Evolutionary conservation across 1,140 invertebrate genomes (phyloP).

Genomic region (Alviniconcha marisindica): DNA sequence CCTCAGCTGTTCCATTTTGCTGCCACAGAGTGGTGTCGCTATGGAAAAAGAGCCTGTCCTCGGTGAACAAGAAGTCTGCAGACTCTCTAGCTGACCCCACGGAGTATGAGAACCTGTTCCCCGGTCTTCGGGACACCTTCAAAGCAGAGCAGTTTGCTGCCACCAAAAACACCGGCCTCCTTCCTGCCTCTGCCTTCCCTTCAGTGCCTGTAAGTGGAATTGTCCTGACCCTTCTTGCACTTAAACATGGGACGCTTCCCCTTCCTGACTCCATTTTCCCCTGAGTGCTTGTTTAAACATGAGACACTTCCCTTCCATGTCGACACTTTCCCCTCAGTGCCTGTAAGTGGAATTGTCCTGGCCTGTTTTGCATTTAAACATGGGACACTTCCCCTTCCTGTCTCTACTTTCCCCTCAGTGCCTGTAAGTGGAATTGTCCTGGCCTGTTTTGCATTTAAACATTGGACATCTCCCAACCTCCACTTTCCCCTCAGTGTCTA

Average conservation of each 20-base stretch:
- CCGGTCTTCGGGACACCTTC: conserved; percentile 86
- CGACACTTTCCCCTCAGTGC: conserved; percentile 64
- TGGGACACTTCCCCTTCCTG: conserved; percentile 68
- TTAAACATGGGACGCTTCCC: no score
- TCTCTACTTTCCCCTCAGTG: no score
- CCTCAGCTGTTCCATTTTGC: no score
- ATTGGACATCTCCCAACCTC: no score
- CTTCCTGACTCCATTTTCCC: conserved; percentile 68
- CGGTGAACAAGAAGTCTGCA: conserved; percentile 84
- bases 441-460: no score
- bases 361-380: no score
- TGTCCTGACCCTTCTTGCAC: no score
- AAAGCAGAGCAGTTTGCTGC: conserved; percentile 81
- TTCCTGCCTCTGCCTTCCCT: conserved; percentile 67
- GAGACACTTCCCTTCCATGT: no score
- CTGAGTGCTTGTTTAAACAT: no score
- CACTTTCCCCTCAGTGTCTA: conserved; percentile 65
- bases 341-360: conserved; percentile 71
- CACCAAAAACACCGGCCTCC: conserved; percentile 46
- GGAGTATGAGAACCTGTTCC: conserved; percentile 98
- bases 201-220: conserved; percentile 69
- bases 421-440: no score
- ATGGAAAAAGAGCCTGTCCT: conserved; percentile 69
- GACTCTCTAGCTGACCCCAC: conserved; percentile 96
- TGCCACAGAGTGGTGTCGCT: conserved; percentile 70